Evolutionary conservation across 1,140 invertebrate genomes (phyloP), one percentile per base, ranked within the genome.

Genomic region (Drosophila ogumai): DNA sequence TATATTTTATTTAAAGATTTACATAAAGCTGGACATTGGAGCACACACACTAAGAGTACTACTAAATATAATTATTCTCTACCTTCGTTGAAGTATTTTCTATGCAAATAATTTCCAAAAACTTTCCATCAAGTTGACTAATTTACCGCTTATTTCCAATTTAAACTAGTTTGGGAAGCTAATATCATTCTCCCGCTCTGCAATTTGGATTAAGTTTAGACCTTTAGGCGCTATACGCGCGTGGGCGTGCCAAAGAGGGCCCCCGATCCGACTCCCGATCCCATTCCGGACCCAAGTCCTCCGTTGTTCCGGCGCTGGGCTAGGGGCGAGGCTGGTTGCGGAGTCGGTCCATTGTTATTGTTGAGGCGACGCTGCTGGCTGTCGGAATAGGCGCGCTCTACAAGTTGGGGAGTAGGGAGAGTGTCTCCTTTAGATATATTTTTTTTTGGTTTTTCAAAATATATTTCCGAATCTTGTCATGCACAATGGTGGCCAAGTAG

Each of bases 311-410:
- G 80, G 52, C 90, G 73, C 56, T 77, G 76, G 64, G 80, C 68
- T 65, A 86, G 52, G 3, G 91, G 91, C n/a, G 91, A 90, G 52
- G 85, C 85, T 22, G 86, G 82, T 22, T 84, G 76, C 17, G 77
- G 76, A 8, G 57, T 80, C 22, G 72, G 73, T 22, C 85, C 76
- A 15, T 81, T 81, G 60, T 91, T 92, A 49, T 92, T 91, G 75
- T 90, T 90, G 54, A 88, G 67, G 17, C 86, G 84, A 47, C 91
- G 80, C 47, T 92, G 91, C 68, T 92, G 91, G 38, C 90, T 91
- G 59, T 92, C 91, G 49, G 91, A 92, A 71, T 88, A 91, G 68
- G 91, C 91, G 46, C 91, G 91, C 49, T 92, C 91, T 92, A 77
- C 34, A 79, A 75, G 50, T 79, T 40, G 34, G 36, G 28, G 32